phyloP scores from a whole-genome alignment of 2,797 vertebrate species.

The Danio aesculapii region DNA sequence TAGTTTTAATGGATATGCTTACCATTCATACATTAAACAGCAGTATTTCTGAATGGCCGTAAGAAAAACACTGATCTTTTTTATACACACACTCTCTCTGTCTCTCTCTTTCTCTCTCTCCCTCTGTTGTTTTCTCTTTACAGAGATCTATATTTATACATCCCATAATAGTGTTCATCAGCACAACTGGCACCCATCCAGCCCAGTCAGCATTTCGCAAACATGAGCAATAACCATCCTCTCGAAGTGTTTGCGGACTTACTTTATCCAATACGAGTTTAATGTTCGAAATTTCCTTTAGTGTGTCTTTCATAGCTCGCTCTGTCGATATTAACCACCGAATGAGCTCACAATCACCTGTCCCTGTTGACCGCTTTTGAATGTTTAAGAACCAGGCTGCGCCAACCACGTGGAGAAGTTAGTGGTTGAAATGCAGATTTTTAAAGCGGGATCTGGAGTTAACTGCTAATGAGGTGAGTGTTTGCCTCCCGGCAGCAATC shows the following conservation, averaged over 20 bases:
- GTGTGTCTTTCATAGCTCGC: conserved; percentile 7
- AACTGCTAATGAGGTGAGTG: conserved; percentile 80
- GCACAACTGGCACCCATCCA: conserved; percentile 28
- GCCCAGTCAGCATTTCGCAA: conserved; percentile 37
- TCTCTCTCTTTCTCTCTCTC: not conserved
- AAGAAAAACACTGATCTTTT: conserved; percentile 18
- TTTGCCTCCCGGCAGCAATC: conserved; percentile 76
- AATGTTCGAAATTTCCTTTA: conserved; percentile 14
- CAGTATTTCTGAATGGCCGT: conserved; percentile 2
- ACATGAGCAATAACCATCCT: conserved; percentile 30
- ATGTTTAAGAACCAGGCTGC: conserved; percentile 22
- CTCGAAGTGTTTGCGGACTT: conserved; percentile 27
- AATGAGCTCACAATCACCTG: conserved; percentile 31
- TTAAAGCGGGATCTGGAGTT: conserved; percentile 69
- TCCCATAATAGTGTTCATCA: conserved; percentile 41
- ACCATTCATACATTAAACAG: conserved; percentile 38
- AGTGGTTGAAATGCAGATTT: conserved; percentile 67
- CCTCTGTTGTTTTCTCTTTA: conserved; percentile 21
- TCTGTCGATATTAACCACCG: not conserved
- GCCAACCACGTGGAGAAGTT: conserved; percentile 58
- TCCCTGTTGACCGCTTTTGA: conserved; percentile 7
- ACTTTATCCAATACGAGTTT: conserved; percentile 26
- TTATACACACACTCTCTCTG: not conserved
- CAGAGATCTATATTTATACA: conserved; percentile 50
- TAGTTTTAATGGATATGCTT: not conserved